Conservation (phyloP, 2,888 invertebrate species). For the Sipha maydis region DNA sequence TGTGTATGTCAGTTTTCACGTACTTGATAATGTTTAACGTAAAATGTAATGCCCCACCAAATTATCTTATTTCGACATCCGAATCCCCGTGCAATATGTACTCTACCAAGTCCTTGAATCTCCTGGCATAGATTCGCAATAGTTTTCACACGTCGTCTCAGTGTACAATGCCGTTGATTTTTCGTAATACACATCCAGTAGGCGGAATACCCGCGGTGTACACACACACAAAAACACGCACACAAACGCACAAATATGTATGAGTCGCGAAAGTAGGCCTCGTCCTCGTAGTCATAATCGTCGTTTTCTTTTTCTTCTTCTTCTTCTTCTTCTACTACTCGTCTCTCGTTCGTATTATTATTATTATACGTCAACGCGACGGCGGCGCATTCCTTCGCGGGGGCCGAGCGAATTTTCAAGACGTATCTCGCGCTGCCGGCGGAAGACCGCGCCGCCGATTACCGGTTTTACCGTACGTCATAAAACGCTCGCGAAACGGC, state of each 20-base stretch:
- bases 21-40: too few relatives aligned
- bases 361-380: background rate
- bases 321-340: background rate
- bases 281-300: background rate
- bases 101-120: too few relatives aligned
- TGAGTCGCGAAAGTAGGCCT: constrained; percentile 28
- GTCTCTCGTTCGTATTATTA: background rate
- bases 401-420: constrained; percentile 46
- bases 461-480: constrained; percentile 44
- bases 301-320: background rate
- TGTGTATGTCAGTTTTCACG: too few relatives aligned
- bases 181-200: background rate
- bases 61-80: too few relatives aligned
- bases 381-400: constrained; percentile 42
- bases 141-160: background rate
- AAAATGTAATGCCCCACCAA: too few relatives aligned
- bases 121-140: background rate
- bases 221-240: too few relatives aligned
- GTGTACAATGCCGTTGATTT: background rate
- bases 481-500: constrained; percentile 19
- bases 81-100: too few relatives aligned
- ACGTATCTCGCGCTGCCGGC: background rate
- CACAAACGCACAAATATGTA: too few relatives aligned
- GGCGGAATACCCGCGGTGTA: background rate
- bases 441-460: background rate